Evolutionary conservation across 2,888 invertebrate species (phyloP).

Genomic region (Diploptera punctata): DNA sequence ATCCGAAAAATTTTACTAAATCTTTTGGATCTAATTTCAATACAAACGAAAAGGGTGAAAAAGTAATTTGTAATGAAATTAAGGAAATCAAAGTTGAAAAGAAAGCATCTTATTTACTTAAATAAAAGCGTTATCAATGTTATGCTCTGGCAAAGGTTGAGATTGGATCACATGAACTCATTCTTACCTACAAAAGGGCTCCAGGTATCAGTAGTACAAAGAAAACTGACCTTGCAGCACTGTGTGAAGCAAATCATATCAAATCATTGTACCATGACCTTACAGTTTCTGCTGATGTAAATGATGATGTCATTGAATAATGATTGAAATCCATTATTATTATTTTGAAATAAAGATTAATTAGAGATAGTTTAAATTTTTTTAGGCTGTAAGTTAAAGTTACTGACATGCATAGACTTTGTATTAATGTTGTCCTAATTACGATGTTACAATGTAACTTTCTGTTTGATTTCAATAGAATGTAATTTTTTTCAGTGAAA

Average conservation of each 20-base stretch:
- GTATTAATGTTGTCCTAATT: neutral
- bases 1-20: neutral
- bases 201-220: neutral
- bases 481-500: neutral
- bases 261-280: neutral
- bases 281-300: neutral
- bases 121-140: neutral
- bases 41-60: neutral
- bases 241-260: neutral
- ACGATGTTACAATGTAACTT: neutral
- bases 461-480: neutral
- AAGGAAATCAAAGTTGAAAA: conserved; percentile 15
- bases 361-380: neutral
- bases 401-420: neutral
- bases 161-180: neutral
- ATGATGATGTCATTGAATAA: neutral
- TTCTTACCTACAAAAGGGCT: neutral
- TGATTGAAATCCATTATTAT: neutral
- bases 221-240: neutral
- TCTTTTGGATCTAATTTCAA: no score
- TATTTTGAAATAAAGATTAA: neutral
- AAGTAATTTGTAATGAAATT: no score
- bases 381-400: neutral
- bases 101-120: neutral
- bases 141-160: neutral